These are phyloP conservation scores for Scaptomyza flava DNA, from an alignment of 2,888 invertebrate genomes.

Conservation along the genomic window DNA sequence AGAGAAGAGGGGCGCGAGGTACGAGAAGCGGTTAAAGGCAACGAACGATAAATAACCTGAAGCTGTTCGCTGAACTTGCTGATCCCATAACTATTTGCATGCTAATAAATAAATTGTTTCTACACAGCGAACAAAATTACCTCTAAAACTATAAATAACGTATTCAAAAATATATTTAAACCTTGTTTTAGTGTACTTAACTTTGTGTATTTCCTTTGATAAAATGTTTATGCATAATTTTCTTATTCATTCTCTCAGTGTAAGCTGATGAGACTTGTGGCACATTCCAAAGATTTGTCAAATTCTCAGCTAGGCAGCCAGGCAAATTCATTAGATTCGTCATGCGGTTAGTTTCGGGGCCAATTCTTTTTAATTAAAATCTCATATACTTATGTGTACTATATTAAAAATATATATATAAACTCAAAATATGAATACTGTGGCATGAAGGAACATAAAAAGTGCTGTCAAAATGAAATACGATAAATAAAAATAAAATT, in stretches of 20 bases:
- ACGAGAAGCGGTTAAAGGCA: not conserved
- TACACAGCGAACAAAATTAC: too few species aligned
- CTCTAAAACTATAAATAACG: too few species aligned
- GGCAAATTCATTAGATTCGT: conserved; percentile 44
- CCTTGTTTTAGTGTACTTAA: too few species aligned
- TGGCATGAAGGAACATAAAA: conserved; percentile 7
- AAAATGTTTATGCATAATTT: too few species aligned
- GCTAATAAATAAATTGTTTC: not conserved
- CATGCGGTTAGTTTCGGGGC: conserved; percentile 28
- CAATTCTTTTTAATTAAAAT: conserved; percentile 48
- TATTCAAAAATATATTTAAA: too few species aligned
- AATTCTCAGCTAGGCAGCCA: conserved; percentile 5
- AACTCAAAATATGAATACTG: too few species aligned
- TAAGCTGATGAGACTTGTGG: not conserved
- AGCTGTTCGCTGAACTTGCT: conserved; percentile 27
- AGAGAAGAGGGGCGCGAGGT: not conserved
- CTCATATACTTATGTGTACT: conserved; percentile 3
- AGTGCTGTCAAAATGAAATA: conserved; percentile 49
- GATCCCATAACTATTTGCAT: conserved; percentile 27
- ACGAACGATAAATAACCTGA: conserved; percentile 34
- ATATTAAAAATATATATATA: not conserved
- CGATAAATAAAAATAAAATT: conserved; percentile 24
- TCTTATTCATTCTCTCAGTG: not conserved
- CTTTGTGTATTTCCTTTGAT: too few species aligned
- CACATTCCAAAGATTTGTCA: conserved; percentile 43